Evolutionary conservation across 2,888 invertebrate genomes (phyloP).

Genomic region (Leucoma salicis): DNA sequence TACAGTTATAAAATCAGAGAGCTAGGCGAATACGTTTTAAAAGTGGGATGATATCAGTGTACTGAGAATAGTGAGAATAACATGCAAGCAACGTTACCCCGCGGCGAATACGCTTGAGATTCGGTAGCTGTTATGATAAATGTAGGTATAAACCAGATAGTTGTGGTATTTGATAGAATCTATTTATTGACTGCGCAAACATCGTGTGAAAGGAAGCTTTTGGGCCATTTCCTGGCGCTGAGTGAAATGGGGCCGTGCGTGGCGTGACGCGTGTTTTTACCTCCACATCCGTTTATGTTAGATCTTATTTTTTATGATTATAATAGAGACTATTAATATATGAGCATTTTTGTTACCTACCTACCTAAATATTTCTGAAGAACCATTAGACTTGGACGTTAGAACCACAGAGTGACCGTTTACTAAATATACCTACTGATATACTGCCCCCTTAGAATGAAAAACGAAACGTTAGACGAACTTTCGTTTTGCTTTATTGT

Average conservation of each 20-base stretch:
- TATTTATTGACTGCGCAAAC: slow-evolving; percentile 77
- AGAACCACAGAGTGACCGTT: too few species aligned
- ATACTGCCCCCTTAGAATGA: too few species aligned
- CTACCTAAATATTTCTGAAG: too few species aligned
- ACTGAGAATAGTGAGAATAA: not conserved
- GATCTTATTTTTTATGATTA: slow-evolving; percentile 13
- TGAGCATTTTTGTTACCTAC: too few species aligned
- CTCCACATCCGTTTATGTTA: slow-evolving; percentile 67
- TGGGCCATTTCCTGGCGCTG: slow-evolving; percentile 70
- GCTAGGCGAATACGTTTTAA: not conserved
- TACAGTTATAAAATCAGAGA: too few species aligned
- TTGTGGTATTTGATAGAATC: slow-evolving; percentile 52
- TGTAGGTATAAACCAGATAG: slow-evolving; percentile 57
- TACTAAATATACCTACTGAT: too few species aligned
- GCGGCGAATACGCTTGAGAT: not conserved
- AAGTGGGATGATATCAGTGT: not conserved
- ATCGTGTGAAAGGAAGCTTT: slow-evolving; percentile 69
- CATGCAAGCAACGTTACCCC: not conserved
- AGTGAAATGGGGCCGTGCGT: slow-evolving; percentile 70
- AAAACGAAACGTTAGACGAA: too few species aligned
- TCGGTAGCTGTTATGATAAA: slow-evolving; percentile 49
- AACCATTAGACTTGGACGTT: too few species aligned
- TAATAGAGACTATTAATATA: not conserved
- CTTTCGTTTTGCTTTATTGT: too few species aligned
- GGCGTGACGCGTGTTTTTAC: slow-evolving; percentile 66